These are phyloP conservation scores for Mylabris phalerata DNA, from an alignment of 1,140 invertebrate species.

Conservation along the genomic window DNA sequence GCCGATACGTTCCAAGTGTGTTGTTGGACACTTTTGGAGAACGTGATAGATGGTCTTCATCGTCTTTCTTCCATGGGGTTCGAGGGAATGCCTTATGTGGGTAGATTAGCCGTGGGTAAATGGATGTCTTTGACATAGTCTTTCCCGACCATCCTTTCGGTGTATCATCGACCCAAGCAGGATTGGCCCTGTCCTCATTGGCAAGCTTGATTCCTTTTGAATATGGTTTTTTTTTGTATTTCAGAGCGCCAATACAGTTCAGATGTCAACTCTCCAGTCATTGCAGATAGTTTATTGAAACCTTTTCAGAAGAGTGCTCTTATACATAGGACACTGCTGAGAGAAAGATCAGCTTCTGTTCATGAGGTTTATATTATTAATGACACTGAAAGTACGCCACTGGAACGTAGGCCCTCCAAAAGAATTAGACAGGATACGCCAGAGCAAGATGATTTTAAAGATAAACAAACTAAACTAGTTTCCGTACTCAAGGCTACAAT, in stretches of 20 bases:
- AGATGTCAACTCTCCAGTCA: slow-evolving; percentile 15
- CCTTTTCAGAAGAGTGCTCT: too few species aligned
- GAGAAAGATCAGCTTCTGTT: too few species aligned
- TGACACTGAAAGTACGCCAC: too few species aligned
- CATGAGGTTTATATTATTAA: too few species aligned
- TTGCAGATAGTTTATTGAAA: too few species aligned
- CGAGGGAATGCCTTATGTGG: slow-evolving; percentile 1
- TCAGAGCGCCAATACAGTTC: slow-evolving; percentile 16
- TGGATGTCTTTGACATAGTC: slow-evolving; percentile 16
- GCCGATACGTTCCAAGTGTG: slow-evolving; percentile 12
- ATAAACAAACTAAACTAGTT: too few species aligned
- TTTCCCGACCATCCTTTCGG: slow-evolving; percentile 8
- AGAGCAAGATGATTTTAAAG: too few species aligned
- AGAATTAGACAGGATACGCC: too few species aligned
- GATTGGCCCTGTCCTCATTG: slow-evolving; percentile 8
- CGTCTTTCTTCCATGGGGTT: slow-evolving; percentile 3
- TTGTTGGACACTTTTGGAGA: slow-evolving; percentile 17
- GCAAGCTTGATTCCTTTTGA: slow-evolving; percentile 44
- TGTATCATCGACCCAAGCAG: not conserved
- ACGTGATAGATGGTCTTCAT: slow-evolving; percentile 21
- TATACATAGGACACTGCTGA: too few species aligned
- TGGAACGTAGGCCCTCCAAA: too few species aligned
- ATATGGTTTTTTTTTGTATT: slow-evolving; percentile 29
- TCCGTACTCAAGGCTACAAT: too few species aligned
- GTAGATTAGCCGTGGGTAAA: slow-evolving; percentile 12